Evolutionary conservation across 2,113 vertebrate species (phyloP).

Genomic region (Ammospiza nelsoni): DNA sequence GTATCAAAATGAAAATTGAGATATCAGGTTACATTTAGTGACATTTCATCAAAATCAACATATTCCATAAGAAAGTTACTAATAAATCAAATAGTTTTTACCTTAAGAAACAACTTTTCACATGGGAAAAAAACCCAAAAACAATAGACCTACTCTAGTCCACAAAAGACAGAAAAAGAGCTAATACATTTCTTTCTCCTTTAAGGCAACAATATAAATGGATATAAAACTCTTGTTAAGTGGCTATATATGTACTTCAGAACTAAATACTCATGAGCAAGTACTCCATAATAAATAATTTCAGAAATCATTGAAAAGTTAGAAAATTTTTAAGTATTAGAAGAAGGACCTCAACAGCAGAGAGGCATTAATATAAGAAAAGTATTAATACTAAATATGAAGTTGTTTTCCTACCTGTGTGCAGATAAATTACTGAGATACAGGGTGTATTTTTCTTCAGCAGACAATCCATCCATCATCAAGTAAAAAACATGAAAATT

Average conservation of each 20-base stretch:
- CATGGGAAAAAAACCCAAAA: fast-evolving
- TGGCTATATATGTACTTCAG: not conserved
- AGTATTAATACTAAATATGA: not conserved
- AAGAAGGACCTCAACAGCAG: not conserved
- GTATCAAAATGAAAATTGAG: not conserved
- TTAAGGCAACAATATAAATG: not conserved
- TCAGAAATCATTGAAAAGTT: not conserved
- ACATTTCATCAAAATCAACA: not conserved
- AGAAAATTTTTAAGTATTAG: not conserved
- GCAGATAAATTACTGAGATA: constrained; percentile 81
- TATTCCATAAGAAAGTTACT: not conserved
- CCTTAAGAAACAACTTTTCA: not conserved
- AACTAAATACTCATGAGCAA: not conserved
- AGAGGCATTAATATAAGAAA: not conserved
- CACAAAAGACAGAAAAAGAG: not conserved
- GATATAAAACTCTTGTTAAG: not conserved
- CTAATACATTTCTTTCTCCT: not conserved
- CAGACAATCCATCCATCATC: constrained; percentile 88
- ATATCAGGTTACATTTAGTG: not conserved
- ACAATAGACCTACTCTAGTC: not conserved
- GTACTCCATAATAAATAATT: not conserved
- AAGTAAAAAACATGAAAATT: constrained; percentile 91
- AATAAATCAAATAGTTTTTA: not conserved
- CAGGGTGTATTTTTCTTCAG: constrained; percentile 85
- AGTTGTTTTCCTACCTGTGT: constrained; percentile 76